These are phyloP conservation scores for Hypselothyrea guttata DNA, from an alignment of 2,888 invertebrate species.

Conservation along the genomic window DNA sequence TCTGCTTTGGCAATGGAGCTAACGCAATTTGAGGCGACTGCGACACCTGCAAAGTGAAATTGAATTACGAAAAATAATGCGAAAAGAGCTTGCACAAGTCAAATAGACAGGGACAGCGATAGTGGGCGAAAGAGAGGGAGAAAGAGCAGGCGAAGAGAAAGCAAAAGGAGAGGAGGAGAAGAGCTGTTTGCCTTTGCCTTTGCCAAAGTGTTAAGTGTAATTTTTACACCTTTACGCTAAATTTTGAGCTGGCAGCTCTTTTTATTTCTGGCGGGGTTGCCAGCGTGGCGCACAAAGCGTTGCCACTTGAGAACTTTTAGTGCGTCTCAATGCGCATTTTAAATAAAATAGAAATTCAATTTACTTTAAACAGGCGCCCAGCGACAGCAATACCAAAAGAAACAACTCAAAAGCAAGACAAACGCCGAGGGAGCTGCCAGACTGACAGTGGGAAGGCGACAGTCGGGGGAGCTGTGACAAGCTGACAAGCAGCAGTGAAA, in stretches of 20 bases:
- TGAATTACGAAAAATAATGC: slow-evolving; percentile 53
- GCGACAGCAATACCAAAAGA: slow-evolving; percentile 31
- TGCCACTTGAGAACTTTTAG: slow-evolving; percentile 75
- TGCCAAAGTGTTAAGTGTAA: slow-evolving; percentile 57
- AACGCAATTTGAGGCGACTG: slow-evolving; percentile 44
- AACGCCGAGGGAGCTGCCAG: not conserved
- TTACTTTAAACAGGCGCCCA: slow-evolving; percentile 72
- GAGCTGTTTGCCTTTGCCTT: too few species aligned
- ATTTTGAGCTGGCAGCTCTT: slow-evolving; percentile 35
- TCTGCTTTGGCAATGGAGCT: slow-evolving; percentile 28
- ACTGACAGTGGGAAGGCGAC: not conserved
- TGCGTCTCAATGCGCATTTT: slow-evolving; percentile 78
- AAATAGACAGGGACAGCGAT: slow-evolving; percentile 31
- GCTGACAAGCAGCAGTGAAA: slow-evolving; percentile 53
- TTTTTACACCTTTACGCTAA: slow-evolving; percentile 72
- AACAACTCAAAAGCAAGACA: not conserved
- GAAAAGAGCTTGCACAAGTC: slow-evolving; percentile 26
- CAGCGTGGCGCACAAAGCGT: slow-evolving; percentile 33
- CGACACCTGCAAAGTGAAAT: slow-evolving; percentile 51
- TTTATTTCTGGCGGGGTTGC: too few species aligned
- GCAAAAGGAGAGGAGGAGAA: not conserved
- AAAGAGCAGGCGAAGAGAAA: too few species aligned
- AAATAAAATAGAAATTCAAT: slow-evolving; percentile 78
- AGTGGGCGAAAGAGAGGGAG: not conserved
- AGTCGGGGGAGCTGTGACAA: slow-evolving; percentile 17